Base-by-base conservation (phyloP, 1,140 invertebrate genomes). In the Penaeus chinensis region DNA sequence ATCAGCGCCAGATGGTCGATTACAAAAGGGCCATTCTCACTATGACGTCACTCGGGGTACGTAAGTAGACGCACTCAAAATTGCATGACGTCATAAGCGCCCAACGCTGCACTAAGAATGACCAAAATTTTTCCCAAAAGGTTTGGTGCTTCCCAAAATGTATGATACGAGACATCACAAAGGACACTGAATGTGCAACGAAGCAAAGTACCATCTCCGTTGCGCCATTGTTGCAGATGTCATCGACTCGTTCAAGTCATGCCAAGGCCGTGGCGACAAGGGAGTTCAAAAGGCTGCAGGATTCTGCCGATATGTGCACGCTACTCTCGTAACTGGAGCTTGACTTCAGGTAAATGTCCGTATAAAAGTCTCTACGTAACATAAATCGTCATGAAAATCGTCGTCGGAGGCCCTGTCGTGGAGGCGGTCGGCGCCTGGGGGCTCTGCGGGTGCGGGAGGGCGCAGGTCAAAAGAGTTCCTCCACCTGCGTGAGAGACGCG, bases 401-500 rank as follows among this genome's bases (percentile, higher is more conserved):
- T 22, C 65, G 37, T 54, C 61, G n/a, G 20, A 62, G 22, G 47
- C 20, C 27, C 47, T n/a, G 83, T 22, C 20, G 61, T 27, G 42
- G 66, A 27, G 69, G 83, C 32, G 83, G 61, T 62, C 32, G 60
- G n/a, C 19, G 78, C 19, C 77, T 11, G 78, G 10, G 3, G 65
- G 61, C 3, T 47, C 20, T 37, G 37, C 19, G 37, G 22, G 18
- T 24, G 27, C 74, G 62, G 82, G 74, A 24, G 22, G 47, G 54
- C 42, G 42, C 47, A 24, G 47, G 87, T 90, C 90, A 90, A 71
- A 90, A 90, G 71, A 91, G 89, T 77, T 92, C 91, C 62, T 92
- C 91, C 20, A 89, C 85, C 76, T 74, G 74, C 18, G 91, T 92
- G 62, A 91, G 77, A 60, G 87, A 90, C 63, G 89, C 90, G 20